A percentile compares a stretch with the other conserved stretches of the same genome.
These are phyloP conservation scores for Dolomedes plantarius DNA, from an alignment of 2,888 invertebrate species.

Conservation along the genomic window DNA sequence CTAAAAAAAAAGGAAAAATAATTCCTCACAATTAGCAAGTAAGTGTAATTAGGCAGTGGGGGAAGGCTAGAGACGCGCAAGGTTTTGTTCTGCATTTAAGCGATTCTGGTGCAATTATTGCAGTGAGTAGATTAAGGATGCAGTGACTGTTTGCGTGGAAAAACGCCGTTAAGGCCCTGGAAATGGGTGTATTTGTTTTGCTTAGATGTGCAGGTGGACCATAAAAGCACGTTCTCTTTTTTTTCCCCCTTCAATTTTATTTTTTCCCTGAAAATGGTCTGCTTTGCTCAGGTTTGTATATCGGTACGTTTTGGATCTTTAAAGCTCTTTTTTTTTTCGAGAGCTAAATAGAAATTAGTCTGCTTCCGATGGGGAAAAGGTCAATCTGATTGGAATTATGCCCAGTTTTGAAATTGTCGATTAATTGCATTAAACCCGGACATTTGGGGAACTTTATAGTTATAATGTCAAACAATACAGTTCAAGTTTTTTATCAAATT, in stretches of 20 bases:
- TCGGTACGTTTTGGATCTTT: no score
- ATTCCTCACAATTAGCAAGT: conserved; percentile 64
- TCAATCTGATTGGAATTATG: no score
- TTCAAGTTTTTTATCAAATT: no score
- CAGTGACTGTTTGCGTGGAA: conserved; percentile 46
- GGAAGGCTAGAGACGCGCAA: conserved; percentile 24
- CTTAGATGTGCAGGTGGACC: background rate
- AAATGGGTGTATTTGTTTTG: conserved; percentile 2
- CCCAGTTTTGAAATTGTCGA: no score
- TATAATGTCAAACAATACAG: no score
- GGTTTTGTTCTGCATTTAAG: conserved; percentile 11
- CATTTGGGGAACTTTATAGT: no score
- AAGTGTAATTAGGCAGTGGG: conserved; percentile 62
- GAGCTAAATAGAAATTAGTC: no score
- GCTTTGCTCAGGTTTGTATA: background rate
- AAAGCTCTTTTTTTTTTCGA: no score
- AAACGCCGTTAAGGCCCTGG: conserved; percentile 41
- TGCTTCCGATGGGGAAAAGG: no score
- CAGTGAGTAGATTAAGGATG: background rate
- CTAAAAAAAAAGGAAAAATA: conserved; percentile 31
- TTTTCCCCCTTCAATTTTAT: background rate
- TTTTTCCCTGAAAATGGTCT: background rate
- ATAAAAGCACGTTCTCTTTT: background rate
- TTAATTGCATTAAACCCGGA: no score
- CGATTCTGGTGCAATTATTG: conserved; percentile 4